Percentiles rank a stretch among this genome's conserved stretches.
These are phyloP conservation scores for Ptyas mucosa DNA, from an alignment of 2,113 vertebrate species.

Conservation along the genomic window DNA sequence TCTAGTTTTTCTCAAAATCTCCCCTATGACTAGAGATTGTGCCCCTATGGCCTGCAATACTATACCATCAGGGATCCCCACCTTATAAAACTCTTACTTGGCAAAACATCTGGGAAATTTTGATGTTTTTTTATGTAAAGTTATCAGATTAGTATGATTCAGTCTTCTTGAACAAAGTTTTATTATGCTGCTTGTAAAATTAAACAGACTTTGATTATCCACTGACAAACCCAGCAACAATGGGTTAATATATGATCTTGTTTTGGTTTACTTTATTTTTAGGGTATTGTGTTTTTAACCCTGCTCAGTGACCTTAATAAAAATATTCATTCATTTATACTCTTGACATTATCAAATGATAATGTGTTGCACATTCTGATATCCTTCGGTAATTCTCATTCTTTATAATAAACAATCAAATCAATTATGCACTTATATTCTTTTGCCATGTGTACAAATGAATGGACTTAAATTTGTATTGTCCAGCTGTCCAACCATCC, in stretches of 20 bases:
- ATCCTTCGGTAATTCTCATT: neutral
- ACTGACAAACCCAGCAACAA: neutral
- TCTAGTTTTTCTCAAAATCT: neutral
- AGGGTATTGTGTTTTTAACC: neutral
- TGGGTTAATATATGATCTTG: neutral
- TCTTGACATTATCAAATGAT: neutral
- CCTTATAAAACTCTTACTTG: neutral
- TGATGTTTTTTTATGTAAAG: neutral
- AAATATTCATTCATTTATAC: neutral
- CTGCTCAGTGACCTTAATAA: neutral
- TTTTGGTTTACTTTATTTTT: neutral
- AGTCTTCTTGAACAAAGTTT: neutral
- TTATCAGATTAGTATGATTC: neutral
- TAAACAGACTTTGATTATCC: neutral
- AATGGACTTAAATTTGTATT: neutral
- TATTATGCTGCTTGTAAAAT: neutral
- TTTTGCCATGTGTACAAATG: neutral
- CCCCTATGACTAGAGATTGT: neutral
- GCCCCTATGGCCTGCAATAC: neutral
- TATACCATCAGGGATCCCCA: neutral
- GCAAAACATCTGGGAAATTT: neutral
- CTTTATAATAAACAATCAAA: neutral
- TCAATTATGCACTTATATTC: neutral
- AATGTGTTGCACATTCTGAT: neutral
- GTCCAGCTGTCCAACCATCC: too few species aligned